Base-by-base conservation (phyloP, 1,140 invertebrate species). In the Diorhabda carinulata region DNA sequence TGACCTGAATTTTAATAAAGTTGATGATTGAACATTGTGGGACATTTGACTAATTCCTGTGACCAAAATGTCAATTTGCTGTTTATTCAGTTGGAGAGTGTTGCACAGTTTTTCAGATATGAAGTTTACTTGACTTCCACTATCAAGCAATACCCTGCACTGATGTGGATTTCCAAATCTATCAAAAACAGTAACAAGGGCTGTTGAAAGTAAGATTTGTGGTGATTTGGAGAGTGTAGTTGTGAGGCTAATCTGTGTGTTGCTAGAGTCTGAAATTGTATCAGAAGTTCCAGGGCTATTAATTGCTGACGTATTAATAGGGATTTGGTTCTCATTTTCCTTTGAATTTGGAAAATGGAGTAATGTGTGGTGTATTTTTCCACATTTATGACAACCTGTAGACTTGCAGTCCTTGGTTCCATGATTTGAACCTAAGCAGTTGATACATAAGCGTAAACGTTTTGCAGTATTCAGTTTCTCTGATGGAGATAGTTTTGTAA, bases 351-450 rank as follows among this genome's bases (percentile, higher is more conserved):
- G 40, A 56, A 70, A 70, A 64, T 69, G 70, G 43, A 73, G 43
- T 47, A 72, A 64, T n/a, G 70, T 73, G 41, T 73, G 68, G 56
- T 73, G 68, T n/a, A 63, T 25, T 64, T 59, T 60, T 42, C 41
- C 57, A 52, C 73, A 74, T 7, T 57, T 64, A 5, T 62, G 65
- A 57, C 25, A 25, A 25, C 25, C 25, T 25, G 25, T 25, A 25
- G 25, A 25, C 25, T 25, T 25, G 25, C 25, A 74, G n/a, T 67
- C n/a, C 7, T 58, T 67, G n/a, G 61, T 66, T 5, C 60, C 8
- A 56, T 71, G 70, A 10, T 64, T 64, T 25, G 56, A 8, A 40
- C 58, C n/a, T 7, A 73, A 60, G 58, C 72, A 73, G 43, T 73
- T 73, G 43, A 67, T 47, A 45, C 72, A 73, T 61, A 72, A 25